Base-by-base conservation (phyloP, 1,140 invertebrate genomes). In the Protaetia brevitarsis region DNA sequence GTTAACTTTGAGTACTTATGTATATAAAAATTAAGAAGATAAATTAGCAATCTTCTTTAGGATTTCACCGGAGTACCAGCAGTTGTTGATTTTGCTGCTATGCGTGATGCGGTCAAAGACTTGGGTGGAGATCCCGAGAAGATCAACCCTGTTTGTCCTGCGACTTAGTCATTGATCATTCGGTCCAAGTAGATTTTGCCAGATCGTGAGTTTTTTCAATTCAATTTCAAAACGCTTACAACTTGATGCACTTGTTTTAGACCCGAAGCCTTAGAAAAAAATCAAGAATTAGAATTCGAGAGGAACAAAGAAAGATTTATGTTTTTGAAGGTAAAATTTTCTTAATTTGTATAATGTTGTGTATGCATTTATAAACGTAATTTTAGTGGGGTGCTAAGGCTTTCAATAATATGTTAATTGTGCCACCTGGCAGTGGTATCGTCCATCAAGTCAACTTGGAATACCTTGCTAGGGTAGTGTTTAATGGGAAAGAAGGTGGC, bases 91-190 rank as follows among this genome's bases (percentile, higher is more conserved):
- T 97, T 99, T 84, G 97, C 97, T 30, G 95, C 95, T 4, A 99
- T 99, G 96, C 83, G 97, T 73, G 96, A 99, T 84, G 95, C 95
- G 19, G 94, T 99, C 0, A 87, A 91, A 74, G 81, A 84, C 30
- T 81, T 99, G 7, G 91, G 90, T 1, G 94, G 94, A 1, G 84
- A 98, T 83, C 93, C 96, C 2, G 83, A 95, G 67, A 92, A 91
- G 80, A 98, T 99, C 68, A 99, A 99, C 82, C 97, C 97, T 1
- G 88, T 96, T 45, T 99, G 96, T 78, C 97, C 97, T 4, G 94
- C 95, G 97, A 99, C 82, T 83, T 99, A 63, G 96, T 99, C 31
- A 98, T 99, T 69, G 97, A 99, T 83, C 97, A 99, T 80, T 98
- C 96, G 0, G 90, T 99, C 51, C 96, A 98, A 83, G 97, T 97